A percentile compares a stretch with the other conserved stretches of the same genome.
Evolutionary conservation across 2,797 vertebrate species (phyloP).

Genomic region (Gymnothorax reevesii): DNA sequence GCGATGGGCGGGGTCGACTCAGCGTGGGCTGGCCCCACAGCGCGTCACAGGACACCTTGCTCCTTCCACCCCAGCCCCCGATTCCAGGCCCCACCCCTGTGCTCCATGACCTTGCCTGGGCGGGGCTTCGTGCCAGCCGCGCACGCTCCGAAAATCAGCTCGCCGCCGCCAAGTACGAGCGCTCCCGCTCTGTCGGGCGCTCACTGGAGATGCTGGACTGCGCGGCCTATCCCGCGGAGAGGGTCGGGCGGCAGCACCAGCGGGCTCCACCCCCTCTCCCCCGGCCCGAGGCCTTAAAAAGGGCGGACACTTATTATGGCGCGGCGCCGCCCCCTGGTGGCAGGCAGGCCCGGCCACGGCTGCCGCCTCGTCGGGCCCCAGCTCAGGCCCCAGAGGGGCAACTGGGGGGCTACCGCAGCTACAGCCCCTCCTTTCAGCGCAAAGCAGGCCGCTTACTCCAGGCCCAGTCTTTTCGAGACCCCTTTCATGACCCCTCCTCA

Average conservation of each 20-base stretch:
- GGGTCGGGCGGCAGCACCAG: constrained; percentile 47
- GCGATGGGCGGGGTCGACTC: constrained; percentile 54
- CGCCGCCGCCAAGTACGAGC: constrained; percentile 70
- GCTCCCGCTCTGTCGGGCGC: constrained; percentile 61
- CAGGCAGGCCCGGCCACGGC: constrained; percentile 37
- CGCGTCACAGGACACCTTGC: constrained; percentile 80
- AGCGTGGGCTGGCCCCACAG: constrained; percentile 62
- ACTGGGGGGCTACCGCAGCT: constrained; percentile 84
- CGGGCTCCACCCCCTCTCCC: neutral
- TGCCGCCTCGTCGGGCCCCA: constrained; percentile 26
- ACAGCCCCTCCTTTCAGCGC: constrained; percentile 83
- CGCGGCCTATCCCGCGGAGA: constrained; percentile 65
- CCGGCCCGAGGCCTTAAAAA: constrained; percentile 25
- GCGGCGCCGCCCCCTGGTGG: constrained; percentile 11
- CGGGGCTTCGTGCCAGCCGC: constrained; percentile 49
- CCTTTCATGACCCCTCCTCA: constrained; percentile 75
- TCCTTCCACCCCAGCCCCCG: constrained; percentile 71
- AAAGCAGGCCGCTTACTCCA: constrained; percentile 76
- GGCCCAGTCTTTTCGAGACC: constrained; percentile 82
- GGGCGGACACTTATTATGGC: constrained; percentile 39
- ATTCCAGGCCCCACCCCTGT: constrained; percentile 41
- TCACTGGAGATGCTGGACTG: constrained; percentile 83
- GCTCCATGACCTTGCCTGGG: constrained; percentile 56
- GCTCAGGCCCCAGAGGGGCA: constrained; percentile 72
- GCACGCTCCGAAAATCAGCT: constrained; percentile 82